Evolutionary conservation across 2,888 invertebrate genomes (phyloP), one percentile per base, ranked within the genome.

Genomic region (Rhaphigaster nebulosa): DNA sequence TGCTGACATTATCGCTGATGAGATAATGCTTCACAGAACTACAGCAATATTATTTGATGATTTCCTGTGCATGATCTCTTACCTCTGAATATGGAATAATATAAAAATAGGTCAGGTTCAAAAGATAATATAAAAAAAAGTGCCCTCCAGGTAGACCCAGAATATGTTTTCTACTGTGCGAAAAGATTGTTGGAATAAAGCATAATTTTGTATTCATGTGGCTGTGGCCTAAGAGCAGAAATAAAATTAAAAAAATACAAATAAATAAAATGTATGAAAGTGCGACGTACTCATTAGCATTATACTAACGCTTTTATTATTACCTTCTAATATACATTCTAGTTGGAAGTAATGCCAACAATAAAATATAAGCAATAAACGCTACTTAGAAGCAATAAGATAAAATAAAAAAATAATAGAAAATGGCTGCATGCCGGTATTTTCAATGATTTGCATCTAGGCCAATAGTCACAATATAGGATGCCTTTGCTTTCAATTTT

Each of bases 401-500:
- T 84, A 84, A 84, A 84, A 45, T 15, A 84, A 50, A 45, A 84
- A n/a, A 80, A 80, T 6, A 80, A 80, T 12, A 50, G 45, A 84
- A 84, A 84, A 84, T 84, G 84, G 84, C 84, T 84, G 84, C 84
- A 84, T 84, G 84, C 84, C 84, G 84, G 45, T 84, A 84, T 45
- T 45, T 10, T 84, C 45, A 41, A 84, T 76, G 70, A 76, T 76
- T 76, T 84, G 84, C 45, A 84, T 45, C 84, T 84, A 84, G 84
- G 84, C 84, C 88, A 88, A 88, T 88, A 29, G 54, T 88, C 88
- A 88, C 54, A 88, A 60, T 88, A 56, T 65, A 88, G 88, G 88
- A 88, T 88, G 88, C 88, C 60, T 88, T 88, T 56, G 88, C 41
- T 88, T 88, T 60, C 52, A 88, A 54, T 56, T 88, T 60, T 88